Percentiles rank a stretch among this genome's conserved stretches.
phyloP scores from a whole-genome alignment of 23 tunicate species.

The Diplosoma virens region DNA sequence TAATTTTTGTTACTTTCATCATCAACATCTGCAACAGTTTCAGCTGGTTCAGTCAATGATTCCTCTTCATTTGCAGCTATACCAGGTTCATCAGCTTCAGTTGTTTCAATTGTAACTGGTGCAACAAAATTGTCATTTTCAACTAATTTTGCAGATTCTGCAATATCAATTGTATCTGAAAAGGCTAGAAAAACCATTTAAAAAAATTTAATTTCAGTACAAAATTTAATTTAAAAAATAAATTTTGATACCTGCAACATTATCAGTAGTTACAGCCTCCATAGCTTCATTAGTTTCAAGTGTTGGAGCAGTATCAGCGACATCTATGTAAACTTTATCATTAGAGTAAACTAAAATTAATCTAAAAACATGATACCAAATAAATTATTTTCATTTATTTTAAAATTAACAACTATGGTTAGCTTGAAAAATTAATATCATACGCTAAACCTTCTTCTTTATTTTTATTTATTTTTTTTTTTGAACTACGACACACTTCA shows the following conservation, averaged over 20 bases:
- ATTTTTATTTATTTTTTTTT: too few relatives aligned
- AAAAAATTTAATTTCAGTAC: too few relatives aligned
- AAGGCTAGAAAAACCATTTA: too few relatives aligned
- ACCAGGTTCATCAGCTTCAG: background rate
- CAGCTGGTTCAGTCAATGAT: background rate
- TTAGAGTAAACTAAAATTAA: background rate
- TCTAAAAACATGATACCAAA: background rate
- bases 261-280: background rate
- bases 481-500: too few relatives aligned
- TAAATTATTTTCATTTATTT: background rate
- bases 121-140: background rate
- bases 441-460: too few relatives aligned
- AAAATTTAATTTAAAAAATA: too few relatives aligned
- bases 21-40: background rate
- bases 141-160: background rate
- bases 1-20: background rate
- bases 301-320: background rate
- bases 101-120: background rate
- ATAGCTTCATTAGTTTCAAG: slow-evolving; percentile 1
- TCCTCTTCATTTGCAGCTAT: background rate
- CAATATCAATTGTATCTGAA: background rate
- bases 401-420: background rate
- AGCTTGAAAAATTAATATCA: background rate
- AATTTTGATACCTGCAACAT: too few relatives aligned
- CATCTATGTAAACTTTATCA: background rate